Percentiles rank a stretch among this genome's conserved stretches.
phyloP scores from a whole-genome alignment of 2,113 vertebrate species.

The Sapayoa aenigma region DNA sequence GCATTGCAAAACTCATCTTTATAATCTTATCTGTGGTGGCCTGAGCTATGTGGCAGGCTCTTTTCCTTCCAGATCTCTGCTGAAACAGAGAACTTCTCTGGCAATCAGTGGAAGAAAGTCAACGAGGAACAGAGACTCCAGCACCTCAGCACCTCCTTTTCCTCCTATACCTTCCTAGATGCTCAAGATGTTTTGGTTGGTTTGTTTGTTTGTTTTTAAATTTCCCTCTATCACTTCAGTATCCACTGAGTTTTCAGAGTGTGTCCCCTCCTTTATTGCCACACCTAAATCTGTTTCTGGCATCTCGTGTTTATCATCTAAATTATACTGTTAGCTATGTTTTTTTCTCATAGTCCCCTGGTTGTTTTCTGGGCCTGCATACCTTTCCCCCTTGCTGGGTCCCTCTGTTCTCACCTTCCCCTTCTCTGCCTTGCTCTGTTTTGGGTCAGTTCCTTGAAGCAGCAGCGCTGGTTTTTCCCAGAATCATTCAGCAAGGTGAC shows the following conservation, averaged over 20 bases:
- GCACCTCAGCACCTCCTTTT: not conserved
- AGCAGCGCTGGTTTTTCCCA: not conserved
- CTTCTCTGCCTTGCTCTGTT: fast-evolving
- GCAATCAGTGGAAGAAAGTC: not conserved
- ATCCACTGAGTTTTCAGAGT: not conserved
- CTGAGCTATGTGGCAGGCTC: not conserved
- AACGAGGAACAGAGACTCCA: not conserved
- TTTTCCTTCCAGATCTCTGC: not conserved
- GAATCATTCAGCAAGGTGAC: not conserved
- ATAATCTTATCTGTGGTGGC: not conserved
- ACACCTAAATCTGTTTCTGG: not conserved
- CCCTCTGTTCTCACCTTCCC: not conserved
- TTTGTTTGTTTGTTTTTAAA: too few species aligned
- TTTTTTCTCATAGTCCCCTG: not conserved
- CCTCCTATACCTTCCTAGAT: not conserved
- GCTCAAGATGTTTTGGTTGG: not conserved
- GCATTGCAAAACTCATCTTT: not conserved
- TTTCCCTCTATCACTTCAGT: not conserved
- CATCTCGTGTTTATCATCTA: not conserved
- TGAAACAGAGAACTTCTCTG: not conserved
- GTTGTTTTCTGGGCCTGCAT: not conserved
- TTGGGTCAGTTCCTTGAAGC: not conserved
- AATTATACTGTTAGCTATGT: not conserved
- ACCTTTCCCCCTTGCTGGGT: not conserved
- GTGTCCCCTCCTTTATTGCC: not conserved